Evolutionary conservation across 2,797 vertebrate species (phyloP), one percentile per base, ranked within the genome.

Genomic region (Trichosurus vulpecula): DNA sequence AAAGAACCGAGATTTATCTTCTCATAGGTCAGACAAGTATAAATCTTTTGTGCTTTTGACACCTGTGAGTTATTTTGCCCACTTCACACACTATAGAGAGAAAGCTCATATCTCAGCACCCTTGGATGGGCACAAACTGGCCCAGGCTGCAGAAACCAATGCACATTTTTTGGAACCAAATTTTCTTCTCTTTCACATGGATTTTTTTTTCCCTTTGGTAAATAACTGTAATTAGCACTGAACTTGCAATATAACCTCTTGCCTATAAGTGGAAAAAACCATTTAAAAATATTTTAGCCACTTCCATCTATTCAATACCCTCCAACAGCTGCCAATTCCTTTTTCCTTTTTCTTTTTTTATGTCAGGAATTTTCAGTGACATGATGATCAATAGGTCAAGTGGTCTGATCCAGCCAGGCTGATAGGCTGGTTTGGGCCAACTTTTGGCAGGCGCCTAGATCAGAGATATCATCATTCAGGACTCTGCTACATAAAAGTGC

Each of bases 61-160:
- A 98, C 98, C 98, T 98, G 98, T 98, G 98, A 98, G 98, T 98
- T 98, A 98, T 98, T 98, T 98, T 98, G 97, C 93, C 52, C 97
- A 95, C 98, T 98, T 98, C 16, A 0, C 0, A 54, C 90, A 94
- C 91, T 93, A 96, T 97, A 96, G 96, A 97, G 97, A 97, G 95
- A 98, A 97, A 97, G 97, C 98, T 95, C 97, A 96, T 97, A 94
- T 97, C 97, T 95, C 2, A 94, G 95, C 97, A 93, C 95, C 96
- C 96, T 97, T 95, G 96, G 66, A 51, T 54, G 94, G 97, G 96
- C 95, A 96, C 96, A 93, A 95, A 97, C 97, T 53, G 92, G 93
- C 95, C 97, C 89, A 0, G 52, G 89, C 74, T 4, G 35, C 81
- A 92, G 93, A 81, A 91, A 56, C 1, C 1, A 52, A 35, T 55